Evolutionary conservation across 2,797 vertebrate genomes (phyloP), one percentile per base, ranked within the genome.

Genomic region (Oreonectes daqikongensis): DNA sequence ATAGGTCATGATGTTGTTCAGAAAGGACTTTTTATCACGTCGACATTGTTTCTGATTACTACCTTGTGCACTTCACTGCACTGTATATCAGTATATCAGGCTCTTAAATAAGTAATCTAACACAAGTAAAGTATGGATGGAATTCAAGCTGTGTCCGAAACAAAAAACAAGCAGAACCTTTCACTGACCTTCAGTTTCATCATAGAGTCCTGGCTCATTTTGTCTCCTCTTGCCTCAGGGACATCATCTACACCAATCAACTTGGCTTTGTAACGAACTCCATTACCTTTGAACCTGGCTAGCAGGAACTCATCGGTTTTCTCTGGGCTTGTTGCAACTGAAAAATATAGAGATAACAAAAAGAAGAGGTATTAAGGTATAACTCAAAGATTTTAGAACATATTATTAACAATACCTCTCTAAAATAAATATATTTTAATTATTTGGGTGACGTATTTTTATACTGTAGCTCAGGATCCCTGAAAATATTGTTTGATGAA

Each of bases 231-330:
- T n/a, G 89, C 76, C 0, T 85, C 81, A 0, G 86, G 71, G 0
- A 94, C 88, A 0, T 79, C 77, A 71, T 94, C 93, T n/a, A 89
- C 55, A 0, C 93, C 93, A 17, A 94, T 93, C 35, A 94, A 72
- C 82, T 94, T 94, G 83, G 91, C 93, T 78, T 90, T 93, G 85
- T 93, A 93, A 24, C 92, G 91, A 63, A 93, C 88, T 1, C 92
- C 91, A 0, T 91, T 91, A n/a, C 91, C 92, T 40, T 85, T 85
- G 78, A 92, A 93, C 88, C 94, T 92, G 22, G 91, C 88, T 84
- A 94, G 84, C 42, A 95, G 91, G 79, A 90, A 93, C 77, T 95
- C 94, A 83, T 95, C 92, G 68, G 94, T 95, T 85, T 95, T 95
- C 86, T 95, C 94, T n/a, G 89, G 85, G 12, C 91, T 93, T 91